Evolutionary conservation across 2,888 invertebrate species (phyloP).

Genomic region (Hyles lineata): DNA sequence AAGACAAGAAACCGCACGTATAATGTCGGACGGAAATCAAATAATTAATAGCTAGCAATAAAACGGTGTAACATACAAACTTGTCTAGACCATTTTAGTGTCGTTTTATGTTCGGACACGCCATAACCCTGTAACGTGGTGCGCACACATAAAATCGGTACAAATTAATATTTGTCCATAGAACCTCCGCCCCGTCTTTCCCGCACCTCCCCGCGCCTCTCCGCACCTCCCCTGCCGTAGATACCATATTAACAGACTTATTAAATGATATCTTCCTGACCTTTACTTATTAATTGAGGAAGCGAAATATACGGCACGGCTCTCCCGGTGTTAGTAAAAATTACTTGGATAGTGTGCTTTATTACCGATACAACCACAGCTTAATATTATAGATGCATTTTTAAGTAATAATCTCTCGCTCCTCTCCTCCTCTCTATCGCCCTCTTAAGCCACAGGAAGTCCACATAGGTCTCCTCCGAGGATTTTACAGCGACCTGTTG

Average conservation of each 20-base stretch:
- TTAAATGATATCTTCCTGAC: neutral
- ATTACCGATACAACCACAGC: no score
- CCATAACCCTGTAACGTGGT: constrained; percentile 26
- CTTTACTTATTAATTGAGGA: neutral
- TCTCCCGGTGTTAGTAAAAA: no score
- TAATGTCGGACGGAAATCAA: neutral
- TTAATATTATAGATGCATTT: no score
- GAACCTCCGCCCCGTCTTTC: neutral
- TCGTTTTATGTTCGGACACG: constrained; percentile 23
- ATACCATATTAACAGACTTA: neutral
- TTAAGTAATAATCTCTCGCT: no score
- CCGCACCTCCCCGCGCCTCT: neutral
- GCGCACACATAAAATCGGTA: constrained; percentile 40
- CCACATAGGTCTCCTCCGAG: no score
- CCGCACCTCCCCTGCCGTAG: neutral
- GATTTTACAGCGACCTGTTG: no score
- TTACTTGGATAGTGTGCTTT: no score
- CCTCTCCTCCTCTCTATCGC: no score
- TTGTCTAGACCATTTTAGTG: constrained; percentile 10
- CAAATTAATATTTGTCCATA: constrained; percentile 42
- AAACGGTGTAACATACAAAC: constrained; percentile 7
- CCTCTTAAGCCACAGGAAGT: no score
- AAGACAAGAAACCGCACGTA: neutral
- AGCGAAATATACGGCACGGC: no score
- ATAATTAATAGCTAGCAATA: constrained; percentile 18